phyloP scores from a whole-genome alignment of 2,888 invertebrate species.

The Leptogaster cylindrica region DNA sequence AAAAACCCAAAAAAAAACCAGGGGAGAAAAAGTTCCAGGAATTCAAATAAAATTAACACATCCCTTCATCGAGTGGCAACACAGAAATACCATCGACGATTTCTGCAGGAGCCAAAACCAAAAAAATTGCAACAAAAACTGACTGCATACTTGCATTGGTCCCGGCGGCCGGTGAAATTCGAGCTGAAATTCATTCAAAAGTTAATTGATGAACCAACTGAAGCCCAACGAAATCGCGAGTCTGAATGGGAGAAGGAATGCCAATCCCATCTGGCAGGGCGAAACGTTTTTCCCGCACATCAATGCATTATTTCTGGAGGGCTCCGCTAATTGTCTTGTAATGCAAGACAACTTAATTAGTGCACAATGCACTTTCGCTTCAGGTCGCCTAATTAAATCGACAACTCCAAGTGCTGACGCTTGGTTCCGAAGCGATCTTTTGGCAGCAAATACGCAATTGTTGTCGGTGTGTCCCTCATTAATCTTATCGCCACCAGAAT shows the following conservation, averaged over 20 bases:
- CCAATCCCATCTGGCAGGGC: neutral
- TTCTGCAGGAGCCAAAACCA: neutral
- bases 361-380: slow-evolving; percentile 11
- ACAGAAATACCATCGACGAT: neutral
- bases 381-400: too few species aligned
- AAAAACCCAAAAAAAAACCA: too few species aligned
- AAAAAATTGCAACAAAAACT: neutral
- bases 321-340: slow-evolving; percentile 20
- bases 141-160: too few species aligned
- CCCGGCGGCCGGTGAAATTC: too few species aligned
- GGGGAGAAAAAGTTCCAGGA: too few species aligned
- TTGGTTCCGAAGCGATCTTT: too few species aligned
- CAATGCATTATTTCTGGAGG: slow-evolving; percentile 11
- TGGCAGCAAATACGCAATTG: too few species aligned
- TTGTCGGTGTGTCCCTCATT: too few species aligned
- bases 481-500: too few species aligned
- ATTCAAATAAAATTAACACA: slow-evolving; percentile 20
- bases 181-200: slow-evolving; percentile 18
- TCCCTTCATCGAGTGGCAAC: neutral
- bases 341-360: slow-evolving; percentile 15
- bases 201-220: too few species aligned
- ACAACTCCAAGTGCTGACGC: too few species aligned
- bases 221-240: too few species aligned
- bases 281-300: neutral
- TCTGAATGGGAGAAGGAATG: neutral